Evolutionary conservation across 2,888 invertebrate genomes (phyloP).

Genomic region (Quadroppia sp.): DNA sequence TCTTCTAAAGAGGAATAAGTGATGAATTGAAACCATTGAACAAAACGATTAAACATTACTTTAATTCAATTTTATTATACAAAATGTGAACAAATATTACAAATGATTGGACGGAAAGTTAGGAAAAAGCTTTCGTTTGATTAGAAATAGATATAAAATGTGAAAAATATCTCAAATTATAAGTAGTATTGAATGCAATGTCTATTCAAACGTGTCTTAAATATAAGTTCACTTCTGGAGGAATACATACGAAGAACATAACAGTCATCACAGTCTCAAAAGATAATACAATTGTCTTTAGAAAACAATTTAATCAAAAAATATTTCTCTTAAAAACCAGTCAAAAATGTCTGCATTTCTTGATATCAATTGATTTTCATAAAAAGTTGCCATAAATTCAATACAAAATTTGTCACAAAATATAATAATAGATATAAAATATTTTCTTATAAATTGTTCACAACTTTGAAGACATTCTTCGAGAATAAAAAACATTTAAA

Average conservation of each 20-base stretch:
- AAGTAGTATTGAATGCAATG: background rate
- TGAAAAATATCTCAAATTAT: background rate
- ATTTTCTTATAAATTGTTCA: too few species aligned
- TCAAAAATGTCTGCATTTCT: slow-evolving; percentile 4
- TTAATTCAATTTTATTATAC: background rate
- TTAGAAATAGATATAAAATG: background rate
- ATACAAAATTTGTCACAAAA: slow-evolving; percentile 9
- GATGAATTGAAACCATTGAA: too few species aligned
- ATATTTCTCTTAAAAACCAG: background rate
- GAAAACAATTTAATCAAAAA: background rate
- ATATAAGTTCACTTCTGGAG: background rate
- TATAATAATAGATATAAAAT: background rate
- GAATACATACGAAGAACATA: background rate
- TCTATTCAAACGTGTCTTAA: background rate
- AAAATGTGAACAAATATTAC: background rate
- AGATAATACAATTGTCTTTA: slow-evolving; percentile 10
- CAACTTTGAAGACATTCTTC: background rate
- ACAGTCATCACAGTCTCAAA: slow-evolving; percentile 30
- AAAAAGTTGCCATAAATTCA: slow-evolving; percentile 20
- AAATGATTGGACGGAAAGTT: background rate
- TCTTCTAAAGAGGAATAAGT: too few species aligned
- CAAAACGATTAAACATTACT: too few species aligned
- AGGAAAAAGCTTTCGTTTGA: background rate
- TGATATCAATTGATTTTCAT: background rate
- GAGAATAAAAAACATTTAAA: background rate